These are phyloP conservation scores for Bubo bubo DNA, from an alignment of 2,113 vertebrate species.

Conservation along the genomic window DNA sequence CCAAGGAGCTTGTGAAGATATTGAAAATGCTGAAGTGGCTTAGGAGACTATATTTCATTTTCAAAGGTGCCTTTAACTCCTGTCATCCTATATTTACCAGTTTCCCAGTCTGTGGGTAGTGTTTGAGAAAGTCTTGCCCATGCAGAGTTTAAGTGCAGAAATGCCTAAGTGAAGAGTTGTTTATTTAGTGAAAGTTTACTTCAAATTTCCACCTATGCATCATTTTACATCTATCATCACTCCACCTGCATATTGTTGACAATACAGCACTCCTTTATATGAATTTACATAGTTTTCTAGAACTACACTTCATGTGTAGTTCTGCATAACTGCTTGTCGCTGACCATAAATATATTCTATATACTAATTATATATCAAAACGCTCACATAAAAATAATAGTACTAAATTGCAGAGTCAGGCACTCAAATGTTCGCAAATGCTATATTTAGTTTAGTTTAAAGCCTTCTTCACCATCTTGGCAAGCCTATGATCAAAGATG, in stretches of 20 bases:
- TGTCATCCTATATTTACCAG: not conserved
- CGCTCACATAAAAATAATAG: not conserved
- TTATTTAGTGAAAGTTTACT: not conserved
- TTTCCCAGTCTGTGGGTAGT: not conserved
- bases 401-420: not conserved
- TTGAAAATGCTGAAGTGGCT: not conserved
- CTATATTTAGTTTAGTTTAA: not conserved
- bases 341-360: not conserved
- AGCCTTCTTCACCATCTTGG: too few relatives aligned
- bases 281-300: not conserved
- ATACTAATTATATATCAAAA: not conserved
- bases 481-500: too few relatives aligned
- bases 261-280: not conserved
- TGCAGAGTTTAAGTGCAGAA: not conserved
- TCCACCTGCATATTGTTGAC: not conserved
- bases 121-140: not conserved
- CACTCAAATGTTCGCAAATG: not conserved
- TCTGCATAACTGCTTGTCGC: not conserved
- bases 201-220: not conserved
- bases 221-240: not conserved
- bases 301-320: fast-evolving
- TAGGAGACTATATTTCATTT: not conserved
- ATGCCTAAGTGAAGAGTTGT: not conserved
- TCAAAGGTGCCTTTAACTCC: not conserved
- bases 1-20: not conserved